A percentile compares a stretch with the other conserved stretches of the same genome.
These are phyloP conservation scores for Echinops telfairi DNA, from an alignment of 2,113 vertebrate species.

Conservation along the genomic window DNA sequence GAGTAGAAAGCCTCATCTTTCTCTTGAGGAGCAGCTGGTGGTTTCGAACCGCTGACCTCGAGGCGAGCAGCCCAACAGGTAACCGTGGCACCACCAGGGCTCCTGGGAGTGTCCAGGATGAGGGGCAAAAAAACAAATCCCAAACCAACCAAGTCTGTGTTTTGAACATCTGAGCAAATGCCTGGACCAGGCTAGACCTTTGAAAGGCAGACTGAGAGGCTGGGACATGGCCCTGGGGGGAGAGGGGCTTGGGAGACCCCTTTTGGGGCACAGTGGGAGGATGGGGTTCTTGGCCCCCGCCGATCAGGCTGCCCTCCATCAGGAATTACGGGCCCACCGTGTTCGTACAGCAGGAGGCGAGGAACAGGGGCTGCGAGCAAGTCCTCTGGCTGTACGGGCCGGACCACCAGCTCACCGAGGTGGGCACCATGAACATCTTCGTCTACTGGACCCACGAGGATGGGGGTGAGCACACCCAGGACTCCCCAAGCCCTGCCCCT, in stretches of 20 bases:
- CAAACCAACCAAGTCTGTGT: neutral
- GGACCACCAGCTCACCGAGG: slow-evolving; percentile 93
- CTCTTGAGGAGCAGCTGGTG: too few species aligned
- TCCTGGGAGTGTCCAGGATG: neutral
- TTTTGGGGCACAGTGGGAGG: neutral
- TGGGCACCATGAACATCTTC: slow-evolving; percentile 97
- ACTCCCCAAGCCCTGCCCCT: too few species aligned
- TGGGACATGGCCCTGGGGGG: neutral
- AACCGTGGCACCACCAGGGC: too few species aligned
- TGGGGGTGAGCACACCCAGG: slow-evolving; percentile 86
- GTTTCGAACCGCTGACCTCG: too few species aligned
- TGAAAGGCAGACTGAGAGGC: neutral
- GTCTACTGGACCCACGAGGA: slow-evolving; percentile 92
- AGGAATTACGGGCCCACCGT: slow-evolving; percentile 96
- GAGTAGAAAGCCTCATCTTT: too few species aligned
- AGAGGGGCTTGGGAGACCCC: neutral
- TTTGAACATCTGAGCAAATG: neutral
- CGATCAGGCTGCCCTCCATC: neutral
- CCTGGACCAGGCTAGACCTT: neutral
- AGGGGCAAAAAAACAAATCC: neutral
- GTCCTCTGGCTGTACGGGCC: slow-evolving; percentile 94
- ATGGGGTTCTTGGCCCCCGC: neutral
- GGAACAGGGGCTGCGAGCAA: slow-evolving; percentile 91
- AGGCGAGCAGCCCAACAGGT: too few species aligned
- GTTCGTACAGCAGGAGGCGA: slow-evolving; percentile 90